Evolutionary conservation across 2,113 vertebrate genomes (phyloP).

Genomic region (Philantomba maxwellii): DNA sequence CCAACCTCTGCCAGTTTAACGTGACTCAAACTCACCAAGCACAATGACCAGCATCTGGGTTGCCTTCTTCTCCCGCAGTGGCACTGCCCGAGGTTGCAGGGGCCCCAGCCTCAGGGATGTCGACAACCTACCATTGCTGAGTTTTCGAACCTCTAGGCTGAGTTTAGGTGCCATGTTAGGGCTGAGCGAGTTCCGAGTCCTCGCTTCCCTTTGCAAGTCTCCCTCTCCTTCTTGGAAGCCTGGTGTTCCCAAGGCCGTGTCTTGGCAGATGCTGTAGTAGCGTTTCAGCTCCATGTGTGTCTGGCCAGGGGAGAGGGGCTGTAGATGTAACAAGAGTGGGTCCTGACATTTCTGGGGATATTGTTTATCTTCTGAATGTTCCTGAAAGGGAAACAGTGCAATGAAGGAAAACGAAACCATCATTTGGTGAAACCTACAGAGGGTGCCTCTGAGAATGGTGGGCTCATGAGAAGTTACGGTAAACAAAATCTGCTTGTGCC

Average conservation of each 20-base stretch:
- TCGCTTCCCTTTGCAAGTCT: slow-evolving; percentile 56
- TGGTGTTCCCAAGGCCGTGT: slow-evolving; percentile 79
- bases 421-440: neutral
- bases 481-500: neutral
- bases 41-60: slow-evolving; percentile 96
- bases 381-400: slow-evolving; percentile 64
- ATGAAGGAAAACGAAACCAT: neutral
- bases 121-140: slow-evolving; percentile 84
- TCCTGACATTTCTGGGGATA: slow-evolving; percentile 66
- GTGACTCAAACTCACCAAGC: slow-evolving; percentile 84
- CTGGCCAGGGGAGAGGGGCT: slow-evolving; percentile 67
- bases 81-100: slow-evolving; percentile 81
- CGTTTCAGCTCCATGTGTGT: slow-evolving; percentile 81
- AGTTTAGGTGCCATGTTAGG: slow-evolving; percentile 69
- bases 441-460: neutral
- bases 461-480: neutral
- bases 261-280: slow-evolving; percentile 90
- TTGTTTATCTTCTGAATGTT: slow-evolving; percentile 62
- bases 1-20: neutral
- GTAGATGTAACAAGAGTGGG: slow-evolving; percentile 60
- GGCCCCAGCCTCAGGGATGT: slow-evolving; percentile 80
- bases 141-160: slow-evolving; percentile 84
- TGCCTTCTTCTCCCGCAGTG: slow-evolving; percentile 92
- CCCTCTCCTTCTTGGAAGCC: slow-evolving; percentile 73
- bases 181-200: slow-evolving; percentile 51